These are phyloP conservation scores for Uropsilus gracilis DNA, from an alignment of 2,113 vertebrate genomes.

Conservation along the genomic window DNA sequence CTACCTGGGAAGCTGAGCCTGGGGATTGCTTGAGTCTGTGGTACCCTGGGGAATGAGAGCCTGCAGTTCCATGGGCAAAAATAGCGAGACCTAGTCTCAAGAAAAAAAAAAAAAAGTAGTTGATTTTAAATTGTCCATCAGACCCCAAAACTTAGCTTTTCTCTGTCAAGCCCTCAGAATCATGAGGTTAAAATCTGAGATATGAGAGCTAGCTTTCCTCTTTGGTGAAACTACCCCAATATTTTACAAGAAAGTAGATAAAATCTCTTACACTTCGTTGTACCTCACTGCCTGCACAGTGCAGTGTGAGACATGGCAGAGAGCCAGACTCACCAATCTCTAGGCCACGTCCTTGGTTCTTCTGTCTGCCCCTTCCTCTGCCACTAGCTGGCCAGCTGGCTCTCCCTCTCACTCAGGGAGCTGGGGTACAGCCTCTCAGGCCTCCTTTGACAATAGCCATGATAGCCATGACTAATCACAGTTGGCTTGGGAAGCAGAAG, in stretches of 20 bases:
- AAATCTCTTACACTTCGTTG: not conserved
- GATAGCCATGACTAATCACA: not conserved
- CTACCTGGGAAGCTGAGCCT: no score
- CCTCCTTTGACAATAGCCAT: not conserved
- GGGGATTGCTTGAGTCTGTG: no score
- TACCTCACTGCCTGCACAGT: not conserved
- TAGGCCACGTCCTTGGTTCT: not conserved
- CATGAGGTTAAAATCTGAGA: not conserved
- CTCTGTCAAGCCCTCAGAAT: not conserved
- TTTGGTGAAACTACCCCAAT: not conserved
- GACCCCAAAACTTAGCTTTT: not conserved
- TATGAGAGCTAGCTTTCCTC: not conserved
- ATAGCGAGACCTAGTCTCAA: no score
- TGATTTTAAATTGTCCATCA: not conserved
- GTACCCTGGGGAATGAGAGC: no score
- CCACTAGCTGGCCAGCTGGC: not conserved
- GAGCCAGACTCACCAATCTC: not conserved
- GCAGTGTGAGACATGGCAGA: not conserved
- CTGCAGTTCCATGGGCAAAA: no score
- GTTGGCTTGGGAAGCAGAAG: not conserved
- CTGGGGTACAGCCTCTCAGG: not conserved
- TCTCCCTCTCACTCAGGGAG: not conserved
- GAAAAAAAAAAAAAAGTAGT: not conserved
- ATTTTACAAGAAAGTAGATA: constrained; percentile 8
- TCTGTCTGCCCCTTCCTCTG: not conserved